These are phyloP conservation scores for Pachyrhynchus sulphureomaculatus DNA, from an alignment of 1,140 invertebrate genomes.

Conservation along the genomic window DNA sequence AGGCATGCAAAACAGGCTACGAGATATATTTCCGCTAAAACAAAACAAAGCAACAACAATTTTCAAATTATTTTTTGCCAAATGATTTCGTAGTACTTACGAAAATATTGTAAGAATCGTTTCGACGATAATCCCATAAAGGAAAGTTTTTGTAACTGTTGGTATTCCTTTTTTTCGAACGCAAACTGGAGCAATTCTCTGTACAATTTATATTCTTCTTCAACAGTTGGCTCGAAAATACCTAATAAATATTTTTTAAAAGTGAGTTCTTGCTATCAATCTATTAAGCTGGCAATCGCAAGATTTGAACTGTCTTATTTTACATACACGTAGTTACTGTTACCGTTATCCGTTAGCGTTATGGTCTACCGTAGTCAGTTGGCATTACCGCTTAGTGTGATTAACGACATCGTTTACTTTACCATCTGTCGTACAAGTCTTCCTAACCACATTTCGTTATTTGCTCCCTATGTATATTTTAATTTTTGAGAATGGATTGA, in stretches of 20 bases:
- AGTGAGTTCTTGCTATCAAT: too few species aligned
- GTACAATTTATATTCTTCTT: slow-evolving; percentile 75
- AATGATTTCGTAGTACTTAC: slow-evolving; percentile 20
- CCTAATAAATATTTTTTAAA: slow-evolving; percentile 11
- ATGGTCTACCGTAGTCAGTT: too few species aligned
- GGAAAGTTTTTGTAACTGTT: slow-evolving; percentile 69
- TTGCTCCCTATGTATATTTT: too few species aligned
- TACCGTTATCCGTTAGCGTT: too few species aligned
- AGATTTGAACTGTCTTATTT: too few species aligned
- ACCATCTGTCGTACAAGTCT: too few species aligned
- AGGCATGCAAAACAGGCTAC: slow-evolving; percentile 70
- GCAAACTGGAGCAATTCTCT: slow-evolving; percentile 66
- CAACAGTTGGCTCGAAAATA: slow-evolving; percentile 47
- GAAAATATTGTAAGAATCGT: slow-evolving; percentile 56
- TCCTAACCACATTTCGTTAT: too few species aligned
- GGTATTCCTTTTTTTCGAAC: slow-evolving; percentile 63
- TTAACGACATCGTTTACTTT: too few species aligned
- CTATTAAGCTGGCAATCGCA: too few species aligned
- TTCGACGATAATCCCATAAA: slow-evolving; percentile 76
- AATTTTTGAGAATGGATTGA: too few species aligned
- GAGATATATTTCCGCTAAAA: slow-evolving; percentile 54
- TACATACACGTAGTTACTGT: too few species aligned
- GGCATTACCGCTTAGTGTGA: too few species aligned
- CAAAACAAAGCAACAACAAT: not conserved
- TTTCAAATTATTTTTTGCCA: not conserved